A percentile compares a stretch with the other conserved stretches of the same genome.
These are phyloP conservation scores for Tupaia chinensis DNA, from an alignment of 2,113 vertebrate species.

Conservation along the genomic window DNA sequence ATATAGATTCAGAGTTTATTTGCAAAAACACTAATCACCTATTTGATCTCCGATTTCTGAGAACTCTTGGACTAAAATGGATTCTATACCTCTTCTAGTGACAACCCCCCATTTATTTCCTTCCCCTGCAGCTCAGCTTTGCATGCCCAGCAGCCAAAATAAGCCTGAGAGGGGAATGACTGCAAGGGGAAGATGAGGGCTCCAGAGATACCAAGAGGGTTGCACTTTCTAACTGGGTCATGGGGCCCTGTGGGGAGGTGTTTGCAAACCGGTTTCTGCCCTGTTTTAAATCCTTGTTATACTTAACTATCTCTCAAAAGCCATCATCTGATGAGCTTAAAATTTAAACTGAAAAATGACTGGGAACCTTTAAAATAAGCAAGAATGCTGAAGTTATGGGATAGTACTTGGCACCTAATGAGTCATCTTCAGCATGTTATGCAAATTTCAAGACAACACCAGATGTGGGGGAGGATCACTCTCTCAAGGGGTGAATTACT, in stretches of 20 bases:
- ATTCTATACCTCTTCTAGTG: rapidly evolving
- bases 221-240: not conserved
- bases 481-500: not conserved
- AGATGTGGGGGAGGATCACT: not conserved
- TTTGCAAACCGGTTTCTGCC: not conserved
- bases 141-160: not conserved
- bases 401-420: no score
- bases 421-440: not conserved
- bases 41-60: not conserved
- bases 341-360: slow-evolving; percentile 6
- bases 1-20: not conserved
- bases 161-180: not conserved
- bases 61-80: not conserved
- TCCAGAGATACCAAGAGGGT: not conserved
- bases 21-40: not conserved
- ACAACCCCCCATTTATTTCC: not conserved
- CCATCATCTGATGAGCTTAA: not conserved
- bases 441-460: not conserved
- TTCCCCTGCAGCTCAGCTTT: not conserved
- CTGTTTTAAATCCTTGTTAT: not conserved
- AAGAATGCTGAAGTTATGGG: not conserved
- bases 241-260: not conserved
- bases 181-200: not conserved
- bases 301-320: not conserved
- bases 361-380: not conserved